phyloP scores from a whole-genome alignment of 37 sponge, comb jelly and placozoan genomes.

The Agelas oroides region DNA sequence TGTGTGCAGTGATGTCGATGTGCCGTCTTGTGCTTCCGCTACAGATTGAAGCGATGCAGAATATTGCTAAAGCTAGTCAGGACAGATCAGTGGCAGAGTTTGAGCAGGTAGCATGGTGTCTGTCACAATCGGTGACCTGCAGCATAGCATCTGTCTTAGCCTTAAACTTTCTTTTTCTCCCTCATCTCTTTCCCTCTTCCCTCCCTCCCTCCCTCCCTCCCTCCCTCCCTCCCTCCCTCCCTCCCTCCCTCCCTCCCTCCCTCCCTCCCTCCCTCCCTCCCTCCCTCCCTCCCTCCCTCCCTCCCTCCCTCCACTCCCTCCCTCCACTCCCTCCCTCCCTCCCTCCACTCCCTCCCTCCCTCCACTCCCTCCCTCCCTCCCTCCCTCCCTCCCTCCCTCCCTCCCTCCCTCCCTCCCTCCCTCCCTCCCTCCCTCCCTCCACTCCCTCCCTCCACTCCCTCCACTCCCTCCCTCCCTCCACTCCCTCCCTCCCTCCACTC shows the following conservation, averaged over 20 bases:
- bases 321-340: not conserved
- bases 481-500: slow-evolving; percentile 59
- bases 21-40: not conserved
- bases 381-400: not conserved
- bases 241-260: slow-evolving; percentile 62
- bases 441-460: slow-evolving; percentile 39
- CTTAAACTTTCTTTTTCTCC: not conserved
- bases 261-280: slow-evolving; percentile 53
- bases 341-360: slow-evolving; percentile 42
- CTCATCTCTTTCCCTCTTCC: not conserved
- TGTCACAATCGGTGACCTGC: too few species aligned
- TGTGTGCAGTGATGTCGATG: too few species aligned
- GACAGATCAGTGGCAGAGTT: slow-evolving; percentile 90
- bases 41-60: slow-evolving; percentile 90
- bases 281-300: slow-evolving; percentile 30
- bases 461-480: slow-evolving; percentile 60
- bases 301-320: too few species aligned
- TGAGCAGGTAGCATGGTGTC: slow-evolving; percentile 43
- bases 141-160: too few species aligned
- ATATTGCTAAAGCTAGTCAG: slow-evolving; percentile 90
- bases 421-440: slow-evolving; percentile 62
- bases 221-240: slow-evolving; percentile 59
- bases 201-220: slow-evolving; percentile 56
- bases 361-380: slow-evolving; percentile 27
- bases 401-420: slow-evolving; percentile 23